Evolutionary conservation across 2,113 vertebrate species (phyloP).

Genomic region (Halichoerus grypus): DNA sequence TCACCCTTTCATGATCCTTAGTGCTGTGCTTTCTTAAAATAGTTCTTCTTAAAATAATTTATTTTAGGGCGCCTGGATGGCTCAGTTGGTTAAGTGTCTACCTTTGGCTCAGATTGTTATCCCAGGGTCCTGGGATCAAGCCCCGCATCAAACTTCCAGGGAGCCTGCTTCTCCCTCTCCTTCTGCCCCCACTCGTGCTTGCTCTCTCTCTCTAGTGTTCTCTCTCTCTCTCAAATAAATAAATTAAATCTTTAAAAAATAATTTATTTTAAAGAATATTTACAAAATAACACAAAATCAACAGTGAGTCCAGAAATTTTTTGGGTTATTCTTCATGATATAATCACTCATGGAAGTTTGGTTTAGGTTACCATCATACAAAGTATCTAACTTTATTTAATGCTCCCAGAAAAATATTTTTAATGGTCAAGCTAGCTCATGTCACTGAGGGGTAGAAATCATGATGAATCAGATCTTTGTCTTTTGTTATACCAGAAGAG

Average conservation of each 20-base stretch:
- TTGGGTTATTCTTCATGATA: background rate
- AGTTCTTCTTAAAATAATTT: background rate
- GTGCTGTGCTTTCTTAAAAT: background rate
- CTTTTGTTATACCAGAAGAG: background rate
- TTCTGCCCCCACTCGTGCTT: too few relatives aligned
- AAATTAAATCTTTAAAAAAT: background rate
- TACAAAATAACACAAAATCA: background rate
- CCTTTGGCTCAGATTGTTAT: too few relatives aligned
- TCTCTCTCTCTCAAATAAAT: too few relatives aligned
- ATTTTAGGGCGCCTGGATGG: background rate
- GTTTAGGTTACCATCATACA: background rate
- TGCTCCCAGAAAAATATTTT: background rate
- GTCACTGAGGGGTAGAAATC: background rate
- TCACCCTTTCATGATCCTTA: background rate
- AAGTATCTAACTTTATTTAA: background rate
- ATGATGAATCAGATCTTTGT: background rate
- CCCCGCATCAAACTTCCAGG: too few relatives aligned
- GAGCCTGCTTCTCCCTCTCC: too few relatives aligned
- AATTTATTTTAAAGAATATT: background rate
- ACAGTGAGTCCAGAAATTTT: background rate
- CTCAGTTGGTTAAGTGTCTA: too few relatives aligned
- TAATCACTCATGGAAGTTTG: background rate
- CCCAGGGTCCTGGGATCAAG: too few relatives aligned
- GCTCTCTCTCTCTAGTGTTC: too few relatives aligned
- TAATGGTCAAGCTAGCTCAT: background rate